Base-by-base conservation (phyloP, 1,140 invertebrate genomes). In the Camponotus floridanus region DNA sequence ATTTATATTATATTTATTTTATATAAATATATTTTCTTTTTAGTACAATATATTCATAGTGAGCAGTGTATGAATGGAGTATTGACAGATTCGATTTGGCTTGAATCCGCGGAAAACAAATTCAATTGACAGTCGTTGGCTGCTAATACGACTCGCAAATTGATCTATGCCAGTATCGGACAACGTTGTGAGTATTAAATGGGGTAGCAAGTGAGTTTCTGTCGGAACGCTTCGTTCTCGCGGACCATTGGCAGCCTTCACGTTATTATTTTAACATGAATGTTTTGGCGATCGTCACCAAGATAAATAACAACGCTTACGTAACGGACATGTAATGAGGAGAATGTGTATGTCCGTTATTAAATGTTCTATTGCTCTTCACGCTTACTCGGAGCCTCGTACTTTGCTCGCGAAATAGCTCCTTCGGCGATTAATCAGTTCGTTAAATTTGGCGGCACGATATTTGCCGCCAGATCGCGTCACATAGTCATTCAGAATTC, bases 281-380 rank as follows among this genome's bases (percentile, higher is more conserved):
- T 86, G 78, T 88, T 88, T 86, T 89, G 86, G 89, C 91, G 88
- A 89, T 88, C 80, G 85, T 87, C 89, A 87, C 90, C 88, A 90
- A 93, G 91, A 93, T 93, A 93, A 94, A 93, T 93, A 93, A 94
- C 91, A 92, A 93, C 93, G 89, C 88, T 93, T 93, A 92, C 90
- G 91, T 90, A 94, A 94, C 78, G 80, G 76, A 64, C 84, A 84
- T 81, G 89, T 88, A 90, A 88, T 65, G 61, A 76, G 80, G 65
- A 87, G 76, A 86, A 68, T 59, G 76, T 42, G 81, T 71, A 76
- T 39, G 87, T 48, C 87, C 79, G 55, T 42, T 73, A 55, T 42
- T 74, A 74, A 83, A 73, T 55, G 55, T 39, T 48, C 68, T 11
- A 26, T 61, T 62, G 33, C 76, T 83, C 79, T 18, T 39, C 55